Conservation (phyloP, 2,113 vertebrate species). For the Brachypodius melanocephalos region DNA sequence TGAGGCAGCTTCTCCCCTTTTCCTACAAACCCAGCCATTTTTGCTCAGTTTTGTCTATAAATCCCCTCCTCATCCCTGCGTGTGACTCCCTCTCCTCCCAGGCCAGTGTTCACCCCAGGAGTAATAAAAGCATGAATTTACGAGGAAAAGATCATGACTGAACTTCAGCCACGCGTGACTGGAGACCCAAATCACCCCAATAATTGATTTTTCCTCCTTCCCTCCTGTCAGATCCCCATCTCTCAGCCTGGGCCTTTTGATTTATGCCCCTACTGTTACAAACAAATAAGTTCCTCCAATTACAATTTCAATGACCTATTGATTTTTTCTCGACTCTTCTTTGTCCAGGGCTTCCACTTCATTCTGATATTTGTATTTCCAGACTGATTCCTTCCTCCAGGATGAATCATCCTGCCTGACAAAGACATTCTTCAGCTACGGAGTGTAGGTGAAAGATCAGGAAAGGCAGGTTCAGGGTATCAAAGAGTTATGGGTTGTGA, state of each 20-base stretch:
- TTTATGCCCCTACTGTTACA: conserved; percentile 25
- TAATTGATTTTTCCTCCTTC: conserved; percentile 9
- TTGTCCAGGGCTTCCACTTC: background rate
- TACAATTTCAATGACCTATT: conserved; percentile 40
- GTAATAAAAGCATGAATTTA: conserved; percentile 17
- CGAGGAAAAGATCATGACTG: background rate
- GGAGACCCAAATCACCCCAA: background rate
- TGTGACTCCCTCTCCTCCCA: background rate
- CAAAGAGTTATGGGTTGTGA: background rate
- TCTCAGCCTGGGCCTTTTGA: background rate
- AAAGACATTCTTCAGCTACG: background rate
- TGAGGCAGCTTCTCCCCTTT: background rate
- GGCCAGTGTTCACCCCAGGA: background rate
- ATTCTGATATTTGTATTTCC: background rate
- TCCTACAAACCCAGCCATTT: background rate
- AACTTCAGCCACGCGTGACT: background rate
- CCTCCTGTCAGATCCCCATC: background rate
- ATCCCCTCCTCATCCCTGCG: background rate
- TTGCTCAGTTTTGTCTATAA: background rate
- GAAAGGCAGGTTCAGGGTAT: background rate
- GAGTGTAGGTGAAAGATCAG: background rate
- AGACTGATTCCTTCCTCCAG: background rate
- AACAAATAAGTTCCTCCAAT: conserved; percentile 40
- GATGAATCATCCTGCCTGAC: background rate
- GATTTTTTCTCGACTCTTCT: background rate